Conservation (phyloP, 2,888 invertebrate genomes). For the Hyposoter dolosus region DNA sequence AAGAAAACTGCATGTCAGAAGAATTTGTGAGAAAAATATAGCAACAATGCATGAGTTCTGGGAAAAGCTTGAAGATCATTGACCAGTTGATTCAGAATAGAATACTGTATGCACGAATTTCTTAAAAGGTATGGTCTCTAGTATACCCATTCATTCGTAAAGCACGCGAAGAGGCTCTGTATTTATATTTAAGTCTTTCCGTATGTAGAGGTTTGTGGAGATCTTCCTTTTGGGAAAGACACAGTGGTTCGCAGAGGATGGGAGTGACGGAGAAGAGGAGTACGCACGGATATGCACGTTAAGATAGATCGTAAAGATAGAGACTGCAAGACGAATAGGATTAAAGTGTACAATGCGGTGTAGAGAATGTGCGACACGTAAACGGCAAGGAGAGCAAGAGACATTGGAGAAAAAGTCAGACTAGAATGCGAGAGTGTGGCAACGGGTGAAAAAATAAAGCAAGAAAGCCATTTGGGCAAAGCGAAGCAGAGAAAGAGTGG, state of each 20-base stretch:
- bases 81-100: neutral
- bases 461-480: constrained; percentile 33
- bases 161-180: neutral
- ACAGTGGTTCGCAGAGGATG: neutral
- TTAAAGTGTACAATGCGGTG: constrained; percentile 5
- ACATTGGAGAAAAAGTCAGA: constrained; percentile 32
- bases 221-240: neutral
- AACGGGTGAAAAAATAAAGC: constrained; percentile 40
- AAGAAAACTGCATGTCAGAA: neutral
- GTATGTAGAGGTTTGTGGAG: neutral
- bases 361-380: constrained; percentile 32
- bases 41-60: neutral
- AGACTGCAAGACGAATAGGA: neutral
- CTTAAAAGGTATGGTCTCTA: constrained; percentile 5
- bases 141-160: constrained; percentile 4
- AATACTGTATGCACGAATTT: neutral
- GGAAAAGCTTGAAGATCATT: constrained; percentile 2
- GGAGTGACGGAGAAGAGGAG: constrained; percentile 52
- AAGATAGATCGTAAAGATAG: constrained; percentile 44
- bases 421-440: constrained; percentile 18
- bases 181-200: constrained; percentile 32
- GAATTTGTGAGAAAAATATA: neutral
- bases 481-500: constrained; percentile 13
- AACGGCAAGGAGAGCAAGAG: constrained; percentile 17
- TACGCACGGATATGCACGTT: constrained; percentile 33